Evolutionary conservation across 1,140 invertebrate genomes (phyloP).

Genomic region (Drosophila lacertosa): DNA sequence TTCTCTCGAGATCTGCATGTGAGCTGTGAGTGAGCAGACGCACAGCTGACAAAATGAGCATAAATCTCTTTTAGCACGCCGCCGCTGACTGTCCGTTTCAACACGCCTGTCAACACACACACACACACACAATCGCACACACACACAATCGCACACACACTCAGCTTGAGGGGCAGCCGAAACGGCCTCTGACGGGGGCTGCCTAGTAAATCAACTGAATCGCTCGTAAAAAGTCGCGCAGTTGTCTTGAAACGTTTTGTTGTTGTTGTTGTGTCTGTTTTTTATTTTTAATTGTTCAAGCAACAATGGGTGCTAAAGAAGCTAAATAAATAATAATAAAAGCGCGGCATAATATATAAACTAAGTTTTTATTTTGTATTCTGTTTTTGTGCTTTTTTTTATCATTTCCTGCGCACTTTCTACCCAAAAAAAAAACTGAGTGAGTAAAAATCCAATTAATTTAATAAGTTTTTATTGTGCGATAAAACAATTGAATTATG

Average conservation of each 20-base stretch:
- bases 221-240: slow-evolving; percentile 74
- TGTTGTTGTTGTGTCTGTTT: slow-evolving; percentile 27
- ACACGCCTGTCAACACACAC: slow-evolving; percentile 74
- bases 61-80: slow-evolving; percentile 79
- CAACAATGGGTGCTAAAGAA: slow-evolving; percentile 82
- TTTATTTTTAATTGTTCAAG: slow-evolving; percentile 75
- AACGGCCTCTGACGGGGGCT: slow-evolving; percentile 62
- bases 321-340: slow-evolving; percentile 79
- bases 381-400: slow-evolving; percentile 10
- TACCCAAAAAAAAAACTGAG: slow-evolving; percentile 46
- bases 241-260: slow-evolving; percentile 60
- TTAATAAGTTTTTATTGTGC: slow-evolving; percentile 72
- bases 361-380: slow-evolving; percentile 50
- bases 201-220: slow-evolving; percentile 79
- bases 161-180: slow-evolving; percentile 36
- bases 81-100: slow-evolving; percentile 77
- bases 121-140: slow-evolving; percentile 21
- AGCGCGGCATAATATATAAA: slow-evolving; percentile 66
- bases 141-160: slow-evolving; percentile 7
- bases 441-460: slow-evolving; percentile 71
- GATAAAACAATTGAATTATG: slow-evolving; percentile 80
- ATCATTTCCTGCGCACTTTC: slow-evolving; percentile 76
- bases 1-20: background rate
- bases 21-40: slow-evolving; percentile 49
- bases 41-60: slow-evolving; percentile 75